Conservation (phyloP, 2,797 vertebrate genomes). For the Ibycter americanus region DNA sequence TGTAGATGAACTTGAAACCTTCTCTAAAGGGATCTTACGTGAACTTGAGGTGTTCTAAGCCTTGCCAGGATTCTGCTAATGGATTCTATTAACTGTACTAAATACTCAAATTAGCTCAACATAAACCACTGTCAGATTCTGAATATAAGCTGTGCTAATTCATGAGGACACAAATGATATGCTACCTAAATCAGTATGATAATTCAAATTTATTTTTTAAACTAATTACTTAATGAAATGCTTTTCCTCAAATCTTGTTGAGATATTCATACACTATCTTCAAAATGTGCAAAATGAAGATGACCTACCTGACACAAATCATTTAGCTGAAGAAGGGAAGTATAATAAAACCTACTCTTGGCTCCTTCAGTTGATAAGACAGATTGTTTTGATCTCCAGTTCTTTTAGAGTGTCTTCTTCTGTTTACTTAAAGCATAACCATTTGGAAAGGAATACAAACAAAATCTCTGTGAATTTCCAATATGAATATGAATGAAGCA, state of each 20-base stretch:
- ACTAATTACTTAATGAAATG: background rate
- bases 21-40: background rate
- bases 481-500: background rate
- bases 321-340: background rate
- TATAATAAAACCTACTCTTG: background rate
- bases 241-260: background rate
- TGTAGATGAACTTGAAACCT: background rate
- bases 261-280: background rate
- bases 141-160: background rate
- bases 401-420: background rate
- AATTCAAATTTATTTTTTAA: background rate
- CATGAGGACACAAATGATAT: background rate
- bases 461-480: background rate
- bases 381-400: conserved; percentile 6
- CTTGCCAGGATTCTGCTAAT: background rate
- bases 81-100: background rate
- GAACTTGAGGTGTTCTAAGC: background rate
- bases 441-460: background rate
- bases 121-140: background rate
- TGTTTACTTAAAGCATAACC: background rate
- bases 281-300: background rate
- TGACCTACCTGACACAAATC: background rate
- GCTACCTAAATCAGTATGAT: background rate
- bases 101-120: background rate
- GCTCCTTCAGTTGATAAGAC: background rate